These are phyloP conservation scores for Anastrepha ludens DNA, from an alignment of 1,140 invertebrate species.

Conservation along the genomic window DNA sequence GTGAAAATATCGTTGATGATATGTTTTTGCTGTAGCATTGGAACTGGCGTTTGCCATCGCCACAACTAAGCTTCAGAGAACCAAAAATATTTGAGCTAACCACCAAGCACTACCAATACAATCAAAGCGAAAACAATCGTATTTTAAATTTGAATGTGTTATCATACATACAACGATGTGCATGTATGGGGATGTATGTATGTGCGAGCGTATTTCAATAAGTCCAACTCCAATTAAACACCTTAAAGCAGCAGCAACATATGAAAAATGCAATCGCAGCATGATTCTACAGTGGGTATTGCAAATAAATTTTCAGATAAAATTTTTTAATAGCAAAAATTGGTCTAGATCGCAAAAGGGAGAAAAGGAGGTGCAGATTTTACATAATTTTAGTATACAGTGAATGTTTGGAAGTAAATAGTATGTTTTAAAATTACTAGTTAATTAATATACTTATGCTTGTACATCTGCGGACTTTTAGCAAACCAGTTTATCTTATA, in stretches of 20 bases:
- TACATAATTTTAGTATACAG: too few relatives aligned
- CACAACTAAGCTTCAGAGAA: not conserved
- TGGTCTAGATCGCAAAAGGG: too few relatives aligned
- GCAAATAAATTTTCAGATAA: not conserved
- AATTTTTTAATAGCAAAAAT: too few relatives aligned
- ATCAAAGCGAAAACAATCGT: not conserved
- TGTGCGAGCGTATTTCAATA: not conserved
- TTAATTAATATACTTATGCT: too few relatives aligned
- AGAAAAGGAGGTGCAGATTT: too few relatives aligned
- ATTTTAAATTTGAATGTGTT: not conserved
- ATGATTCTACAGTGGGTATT: constrained; percentile 14
- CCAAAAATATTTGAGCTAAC: not conserved
- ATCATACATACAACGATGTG: not conserved
- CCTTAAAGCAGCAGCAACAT: not conserved
- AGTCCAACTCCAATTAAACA: constrained; percentile 18
- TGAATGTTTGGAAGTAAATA: too few relatives aligned
- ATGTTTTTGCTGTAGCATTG: not conserved
- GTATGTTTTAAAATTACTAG: too few relatives aligned
- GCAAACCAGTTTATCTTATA: too few relatives aligned
- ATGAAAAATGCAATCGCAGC: constrained; percentile 21
- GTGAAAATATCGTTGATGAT: not conserved
- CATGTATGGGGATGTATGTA: not conserved
- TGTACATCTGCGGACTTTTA: too few relatives aligned
- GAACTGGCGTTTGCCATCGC: not conserved
- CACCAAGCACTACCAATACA: not conserved